These are phyloP conservation scores for Pangasianodon hypophthalmus DNA, from an alignment of 2,113 vertebrate genomes.

Conservation along the genomic window DNA sequence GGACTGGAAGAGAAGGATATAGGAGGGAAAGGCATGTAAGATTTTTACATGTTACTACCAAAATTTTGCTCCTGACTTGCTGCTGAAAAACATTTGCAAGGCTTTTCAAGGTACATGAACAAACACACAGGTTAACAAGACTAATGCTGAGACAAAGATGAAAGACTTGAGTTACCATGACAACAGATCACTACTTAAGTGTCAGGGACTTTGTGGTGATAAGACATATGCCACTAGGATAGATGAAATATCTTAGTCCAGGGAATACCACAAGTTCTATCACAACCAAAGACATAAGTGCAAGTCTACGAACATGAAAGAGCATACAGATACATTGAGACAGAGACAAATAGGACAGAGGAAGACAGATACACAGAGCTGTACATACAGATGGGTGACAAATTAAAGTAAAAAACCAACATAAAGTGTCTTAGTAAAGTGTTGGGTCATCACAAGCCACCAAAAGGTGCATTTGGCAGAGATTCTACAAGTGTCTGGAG, in stretches of 20 bases:
- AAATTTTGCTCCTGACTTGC: neutral
- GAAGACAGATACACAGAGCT: neutral
- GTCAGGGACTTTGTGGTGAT: neutral
- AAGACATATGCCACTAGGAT: neutral
- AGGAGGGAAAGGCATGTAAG: neutral
- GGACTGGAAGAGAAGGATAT: neutral
- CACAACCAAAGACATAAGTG: neutral
- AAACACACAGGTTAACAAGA: neutral
- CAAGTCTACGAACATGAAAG: neutral
- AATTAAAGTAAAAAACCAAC: neutral
- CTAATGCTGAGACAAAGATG: neutral
- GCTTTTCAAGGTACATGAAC: neutral
- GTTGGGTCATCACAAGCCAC: neutral
- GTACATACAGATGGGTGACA: neutral
- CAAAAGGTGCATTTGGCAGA: neutral
- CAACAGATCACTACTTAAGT: neutral
- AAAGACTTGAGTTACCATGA: neutral
- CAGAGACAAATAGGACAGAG: neutral
- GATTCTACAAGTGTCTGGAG: neutral
- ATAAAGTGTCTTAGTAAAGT: neutral
- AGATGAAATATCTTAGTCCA: neutral
- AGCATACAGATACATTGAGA: neutral
- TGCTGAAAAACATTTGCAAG: neutral
- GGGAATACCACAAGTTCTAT: neutral
- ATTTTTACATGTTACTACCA: neutral